Evolutionary conservation across 2,113 vertebrate genomes (phyloP).

Genomic region (Myxocyprinus asiaticus): DNA sequence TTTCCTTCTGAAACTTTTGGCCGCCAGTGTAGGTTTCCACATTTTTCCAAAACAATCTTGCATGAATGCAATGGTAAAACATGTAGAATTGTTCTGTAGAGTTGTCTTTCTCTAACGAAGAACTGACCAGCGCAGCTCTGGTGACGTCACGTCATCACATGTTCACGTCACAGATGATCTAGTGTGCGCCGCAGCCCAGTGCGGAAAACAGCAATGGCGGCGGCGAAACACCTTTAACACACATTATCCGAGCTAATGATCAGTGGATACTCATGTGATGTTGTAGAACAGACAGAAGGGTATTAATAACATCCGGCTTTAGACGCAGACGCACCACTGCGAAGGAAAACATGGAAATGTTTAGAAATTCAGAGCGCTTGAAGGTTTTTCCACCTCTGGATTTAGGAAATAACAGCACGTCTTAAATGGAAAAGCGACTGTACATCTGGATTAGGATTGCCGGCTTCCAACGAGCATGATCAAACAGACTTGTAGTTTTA

Average conservation of each 20-base stretch:
- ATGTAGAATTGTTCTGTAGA: no score
- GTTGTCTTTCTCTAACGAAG: no score
- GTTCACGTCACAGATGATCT: neutral
- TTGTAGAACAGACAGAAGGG: neutral
- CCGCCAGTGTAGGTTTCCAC: no score
- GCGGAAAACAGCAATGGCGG: constrained; percentile 37
- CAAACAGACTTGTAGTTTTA: neutral
- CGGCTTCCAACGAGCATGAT: neutral
- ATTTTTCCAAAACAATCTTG: no score
- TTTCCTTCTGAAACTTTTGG: no score
- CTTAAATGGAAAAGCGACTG: neutral
- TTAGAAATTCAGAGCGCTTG: constrained; percentile 45
- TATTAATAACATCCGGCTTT: constrained; percentile 57
- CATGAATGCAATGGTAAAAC: no score
- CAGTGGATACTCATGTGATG: constrained; percentile 26
- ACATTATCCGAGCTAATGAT: neutral
- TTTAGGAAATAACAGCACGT: constrained; percentile 9
- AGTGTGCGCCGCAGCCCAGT: neutral
- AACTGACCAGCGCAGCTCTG: no score
- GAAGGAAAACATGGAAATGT: constrained; percentile 61
- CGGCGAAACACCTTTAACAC: neutral
- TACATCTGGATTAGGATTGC: neutral
- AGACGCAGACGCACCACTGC: neutral
- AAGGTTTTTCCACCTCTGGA: constrained; percentile 32
- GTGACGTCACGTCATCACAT: no score